Conservation (phyloP, 2,888 invertebrate species). For the Macaria liturata region DNA sequence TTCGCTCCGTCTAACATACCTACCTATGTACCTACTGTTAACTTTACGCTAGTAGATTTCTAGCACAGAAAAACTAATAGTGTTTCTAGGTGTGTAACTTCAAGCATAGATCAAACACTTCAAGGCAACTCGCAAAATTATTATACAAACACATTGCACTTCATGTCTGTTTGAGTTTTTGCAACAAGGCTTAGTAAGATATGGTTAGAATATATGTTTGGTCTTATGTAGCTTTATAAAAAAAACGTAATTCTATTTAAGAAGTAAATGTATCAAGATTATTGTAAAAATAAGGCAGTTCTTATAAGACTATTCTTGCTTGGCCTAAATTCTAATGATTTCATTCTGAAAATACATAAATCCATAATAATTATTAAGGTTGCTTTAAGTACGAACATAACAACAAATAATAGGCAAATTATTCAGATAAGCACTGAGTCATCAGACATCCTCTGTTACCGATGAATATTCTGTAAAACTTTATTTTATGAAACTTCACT, state of each 20-base stretch:
- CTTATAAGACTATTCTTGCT: too few relatives aligned
- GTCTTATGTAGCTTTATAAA: background rate
- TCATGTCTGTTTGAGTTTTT: slow-evolving; percentile 45
- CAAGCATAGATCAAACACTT: slow-evolving; percentile 28
- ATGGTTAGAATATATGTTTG: slow-evolving; percentile 2
- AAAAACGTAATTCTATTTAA: too few relatives aligned
- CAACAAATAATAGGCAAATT: background rate
- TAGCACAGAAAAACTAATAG: background rate
- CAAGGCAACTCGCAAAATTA: slow-evolving; percentile 66
- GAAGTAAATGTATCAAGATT: too few relatives aligned
- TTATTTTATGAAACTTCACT: slow-evolving; percentile 14
- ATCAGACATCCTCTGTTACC: slow-evolving; percentile 3
- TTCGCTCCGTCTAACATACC: background rate
- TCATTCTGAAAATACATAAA: too few relatives aligned
- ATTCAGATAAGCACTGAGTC: slow-evolving; percentile 8
- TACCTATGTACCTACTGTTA: background rate
- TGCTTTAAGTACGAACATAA: too few relatives aligned
- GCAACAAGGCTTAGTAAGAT: slow-evolving; percentile 23
- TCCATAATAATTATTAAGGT: too few relatives aligned
- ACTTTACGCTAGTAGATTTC: slow-evolving; percentile 11
- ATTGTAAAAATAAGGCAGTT: too few relatives aligned
- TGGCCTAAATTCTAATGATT: too few relatives aligned
- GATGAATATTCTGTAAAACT: slow-evolving; percentile 19
- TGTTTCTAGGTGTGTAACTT: slow-evolving; percentile 10
- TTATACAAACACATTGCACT: slow-evolving; percentile 66